Evolutionary conservation across 2,888 invertebrate genomes (phyloP), one percentile per base, ranked within the genome.

Genomic region (Hyppa rectilinea): DNA sequence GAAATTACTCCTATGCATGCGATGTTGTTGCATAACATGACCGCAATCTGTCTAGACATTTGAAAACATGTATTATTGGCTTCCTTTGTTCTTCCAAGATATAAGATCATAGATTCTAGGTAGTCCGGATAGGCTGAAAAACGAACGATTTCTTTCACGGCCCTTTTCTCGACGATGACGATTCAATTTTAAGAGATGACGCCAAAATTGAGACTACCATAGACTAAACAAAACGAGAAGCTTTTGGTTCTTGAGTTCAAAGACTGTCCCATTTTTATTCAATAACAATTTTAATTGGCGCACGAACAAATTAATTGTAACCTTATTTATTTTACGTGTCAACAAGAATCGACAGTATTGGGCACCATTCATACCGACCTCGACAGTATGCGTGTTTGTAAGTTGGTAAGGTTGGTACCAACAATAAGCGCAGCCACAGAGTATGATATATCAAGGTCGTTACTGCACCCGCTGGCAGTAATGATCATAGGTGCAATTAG

Each of bases 401-500:
- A 59, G 58, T 71, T 60, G 53, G 31, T 83, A 77, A 40, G 61
- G 64, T 72, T 66, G 50, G 29, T 81, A 80, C 55, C 70, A 82
- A 47, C 64, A 66, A 55, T 68, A 75, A 75, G 80, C 78, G 71
- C 80, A 84, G 71, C 47, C 55, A 73, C 49, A 71, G 72, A 50
- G 61, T 43, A 67, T 59, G 69, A 63, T 63, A 58, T 60, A 72
- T 71, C 76, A 71, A 80, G 84, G 85, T 72, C 75, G 63, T 71
- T 23, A 58, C 52, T 80, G 82, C 85, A 78, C 72, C 64, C 66
- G 82, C 70, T 61, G 61, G 64, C 78, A 78, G 78, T 78, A 85
- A 82, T 86, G 85, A 87, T 86, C 86, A 83, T 78, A 82, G 83
- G 81, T 80, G 86, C 85, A 88, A 89, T 89, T 89, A 89, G 87